A percentile compares a stretch with the other conserved stretches of the same genome.
phyloP scores from a whole-genome alignment of 2,113 vertebrate genomes.

The Garra rufa region DNA sequence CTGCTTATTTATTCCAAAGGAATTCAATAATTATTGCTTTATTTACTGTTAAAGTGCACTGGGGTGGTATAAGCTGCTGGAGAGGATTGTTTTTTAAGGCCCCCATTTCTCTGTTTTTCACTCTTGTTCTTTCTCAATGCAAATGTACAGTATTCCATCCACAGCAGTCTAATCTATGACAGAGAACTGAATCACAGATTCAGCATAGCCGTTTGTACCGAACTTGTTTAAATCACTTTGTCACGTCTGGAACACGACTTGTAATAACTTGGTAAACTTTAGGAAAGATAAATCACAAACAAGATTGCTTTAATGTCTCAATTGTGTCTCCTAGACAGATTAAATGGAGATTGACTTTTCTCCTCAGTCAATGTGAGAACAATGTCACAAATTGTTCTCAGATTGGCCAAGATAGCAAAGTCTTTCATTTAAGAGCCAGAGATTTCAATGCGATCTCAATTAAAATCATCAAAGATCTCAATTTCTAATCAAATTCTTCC shows the following conservation, averaged over 20 bases:
- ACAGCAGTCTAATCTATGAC: constrained; percentile 29
- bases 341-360: not conserved
- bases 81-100: constrained; percentile 78
- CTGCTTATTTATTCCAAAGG: constrained; percentile 98
- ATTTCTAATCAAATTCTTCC: not conserved
- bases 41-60: constrained; percentile 99
- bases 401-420: constrained; percentile 12
- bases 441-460: constrained; percentile 4
- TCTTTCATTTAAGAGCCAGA: constrained; percentile 21
- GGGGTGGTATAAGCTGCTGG: constrained; percentile 82
- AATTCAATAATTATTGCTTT: constrained; percentile 99
- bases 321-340: constrained; percentile 7
- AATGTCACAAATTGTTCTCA: not conserved
- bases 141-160: constrained; percentile 67
- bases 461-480: constrained; percentile 19
- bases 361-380: constrained; percentile 1
- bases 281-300: constrained; percentile 13
- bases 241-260: not conserved
- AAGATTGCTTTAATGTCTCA: not conserved
- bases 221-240: not conserved
- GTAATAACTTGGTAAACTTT: not conserved
- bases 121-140: constrained; percentile 38
- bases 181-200: not conserved
- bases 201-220: not conserved
- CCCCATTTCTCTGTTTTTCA: constrained; percentile 55